Percentiles rank a stretch among this genome's conserved stretches.
Conservation (phyloP, 2,113 vertebrate species). For the Hippopotamus amphibius region DNA sequence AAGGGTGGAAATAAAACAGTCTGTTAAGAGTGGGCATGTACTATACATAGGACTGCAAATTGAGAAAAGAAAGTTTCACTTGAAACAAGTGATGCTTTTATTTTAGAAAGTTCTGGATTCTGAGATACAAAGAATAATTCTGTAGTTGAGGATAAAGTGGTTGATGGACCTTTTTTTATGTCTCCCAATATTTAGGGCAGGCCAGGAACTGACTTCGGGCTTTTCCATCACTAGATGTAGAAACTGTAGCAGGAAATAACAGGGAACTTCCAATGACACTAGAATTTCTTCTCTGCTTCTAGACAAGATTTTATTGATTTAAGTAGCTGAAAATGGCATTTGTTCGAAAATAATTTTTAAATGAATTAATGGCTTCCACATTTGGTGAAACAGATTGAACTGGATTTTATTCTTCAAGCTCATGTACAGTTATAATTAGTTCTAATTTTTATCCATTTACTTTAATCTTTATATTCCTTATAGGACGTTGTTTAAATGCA, state of each 20-base stretch:
- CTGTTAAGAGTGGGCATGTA: neutral
- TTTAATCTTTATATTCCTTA: constrained; percentile 19
- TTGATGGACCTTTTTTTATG: neutral
- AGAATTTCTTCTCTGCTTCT: neutral
- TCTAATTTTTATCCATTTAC: constrained; percentile 34
- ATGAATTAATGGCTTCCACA: neutral
- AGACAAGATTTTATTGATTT: neutral
- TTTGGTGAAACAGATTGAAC: neutral
- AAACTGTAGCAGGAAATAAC: neutral
- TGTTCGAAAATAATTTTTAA: neutral
- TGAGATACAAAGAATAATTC: neutral
- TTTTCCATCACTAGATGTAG: neutral
- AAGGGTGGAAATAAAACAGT: neutral
- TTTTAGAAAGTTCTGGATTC: constrained; percentile 34
- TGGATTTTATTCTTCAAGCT: neutral
- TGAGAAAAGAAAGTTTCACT: neutral
- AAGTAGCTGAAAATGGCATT: constrained; percentile 6
- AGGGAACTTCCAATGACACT: constrained; percentile 22
- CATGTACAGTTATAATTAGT: neutral
- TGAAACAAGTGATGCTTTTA: neutral
- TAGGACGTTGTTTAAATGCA: neutral
- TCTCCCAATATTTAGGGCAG: neutral
- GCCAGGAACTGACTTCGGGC: neutral
- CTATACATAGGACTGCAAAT: neutral
- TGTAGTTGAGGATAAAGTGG: neutral